Evolutionary conservation across 2,113 vertebrate species (phyloP).

Genomic region (Thryonomys swinderianus): DNA sequence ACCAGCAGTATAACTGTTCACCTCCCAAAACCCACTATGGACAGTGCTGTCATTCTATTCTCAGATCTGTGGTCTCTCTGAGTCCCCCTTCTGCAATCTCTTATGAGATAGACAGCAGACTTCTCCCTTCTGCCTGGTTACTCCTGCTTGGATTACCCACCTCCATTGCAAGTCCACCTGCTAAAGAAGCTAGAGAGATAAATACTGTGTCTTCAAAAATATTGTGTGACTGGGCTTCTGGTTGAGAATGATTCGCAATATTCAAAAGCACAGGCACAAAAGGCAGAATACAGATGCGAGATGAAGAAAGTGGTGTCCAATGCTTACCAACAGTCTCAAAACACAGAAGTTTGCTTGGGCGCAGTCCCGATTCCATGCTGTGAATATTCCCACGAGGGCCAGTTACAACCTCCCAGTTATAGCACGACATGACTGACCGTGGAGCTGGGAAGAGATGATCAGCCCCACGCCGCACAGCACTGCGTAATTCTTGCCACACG

Average conservation of each 20-base stretch:
- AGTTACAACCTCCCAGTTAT: not conserved
- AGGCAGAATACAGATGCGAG: not conserved
- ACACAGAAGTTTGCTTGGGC: not conserved
- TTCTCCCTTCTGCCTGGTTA: not conserved
- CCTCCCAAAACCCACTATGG: not conserved
- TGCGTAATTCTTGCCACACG: fast-evolving
- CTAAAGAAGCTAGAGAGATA: not conserved
- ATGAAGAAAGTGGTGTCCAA: not conserved
- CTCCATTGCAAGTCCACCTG: not conserved
- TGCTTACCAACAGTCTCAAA: conserved; percentile 3
- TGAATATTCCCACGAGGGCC: not conserved
- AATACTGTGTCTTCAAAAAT: not conserved
- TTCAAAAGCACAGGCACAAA: not conserved
- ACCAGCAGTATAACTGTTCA: not conserved
- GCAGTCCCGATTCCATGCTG: not conserved
- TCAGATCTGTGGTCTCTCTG: not conserved
- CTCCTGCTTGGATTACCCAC: not conserved
- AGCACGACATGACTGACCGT: not conserved
- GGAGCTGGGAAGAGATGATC: not conserved
- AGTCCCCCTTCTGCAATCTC: not conserved
- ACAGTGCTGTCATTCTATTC: conserved; percentile 1
- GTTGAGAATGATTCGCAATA: not conserved
- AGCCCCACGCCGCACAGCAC: not conserved
- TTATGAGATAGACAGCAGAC: not conserved
- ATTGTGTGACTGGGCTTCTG: not conserved